phyloP scores from a whole-genome alignment of 1,140 invertebrate genomes.

The Drosophila rufa region DNA sequence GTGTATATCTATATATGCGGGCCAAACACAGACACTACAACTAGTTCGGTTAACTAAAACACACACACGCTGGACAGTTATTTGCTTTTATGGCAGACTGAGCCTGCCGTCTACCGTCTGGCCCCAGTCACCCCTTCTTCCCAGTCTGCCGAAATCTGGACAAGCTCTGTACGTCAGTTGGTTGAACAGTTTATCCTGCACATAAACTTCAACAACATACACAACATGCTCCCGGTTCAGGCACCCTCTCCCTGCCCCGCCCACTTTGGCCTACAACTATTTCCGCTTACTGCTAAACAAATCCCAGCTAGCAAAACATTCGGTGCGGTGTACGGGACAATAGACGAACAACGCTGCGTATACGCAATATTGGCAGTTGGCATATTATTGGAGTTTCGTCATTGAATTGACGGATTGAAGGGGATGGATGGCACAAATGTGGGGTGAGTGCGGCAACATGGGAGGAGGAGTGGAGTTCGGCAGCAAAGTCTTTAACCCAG shows the following conservation, averaged over 20 bases:
- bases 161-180: slow-evolving; percentile 75
- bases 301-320: slow-evolving; percentile 73
- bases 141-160: slow-evolving; percentile 39
- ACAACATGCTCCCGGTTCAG: slow-evolving; percentile 38
- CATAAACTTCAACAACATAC: slow-evolving; percentile 76
- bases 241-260: background rate
- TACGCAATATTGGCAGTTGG: slow-evolving; percentile 77
- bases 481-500: slow-evolving; percentile 67
- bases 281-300: slow-evolving; percentile 79
- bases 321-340: slow-evolving; percentile 36
- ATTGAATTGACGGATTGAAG: slow-evolving; percentile 56
- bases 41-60: slow-evolving; percentile 63
- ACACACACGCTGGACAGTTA: slow-evolving; percentile 62
- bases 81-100: slow-evolving; percentile 78
- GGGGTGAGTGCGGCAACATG: slow-evolving; percentile 10
- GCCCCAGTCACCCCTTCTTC: background rate
- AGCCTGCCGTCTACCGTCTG: slow-evolving; percentile 21
- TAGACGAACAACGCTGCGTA: slow-evolving; percentile 63
- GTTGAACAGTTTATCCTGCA: slow-evolving; percentile 76
- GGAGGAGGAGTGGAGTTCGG: background rate
- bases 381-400: slow-evolving; percentile 69
- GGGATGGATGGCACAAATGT: slow-evolving; percentile 4
- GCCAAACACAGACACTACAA: slow-evolving; percentile 44
- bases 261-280: slow-evolving; percentile 68
- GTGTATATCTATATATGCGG: slow-evolving; percentile 9